Conservation (phyloP, 2,888 invertebrate genomes). For the Tetheella fluctuosa region DNA sequence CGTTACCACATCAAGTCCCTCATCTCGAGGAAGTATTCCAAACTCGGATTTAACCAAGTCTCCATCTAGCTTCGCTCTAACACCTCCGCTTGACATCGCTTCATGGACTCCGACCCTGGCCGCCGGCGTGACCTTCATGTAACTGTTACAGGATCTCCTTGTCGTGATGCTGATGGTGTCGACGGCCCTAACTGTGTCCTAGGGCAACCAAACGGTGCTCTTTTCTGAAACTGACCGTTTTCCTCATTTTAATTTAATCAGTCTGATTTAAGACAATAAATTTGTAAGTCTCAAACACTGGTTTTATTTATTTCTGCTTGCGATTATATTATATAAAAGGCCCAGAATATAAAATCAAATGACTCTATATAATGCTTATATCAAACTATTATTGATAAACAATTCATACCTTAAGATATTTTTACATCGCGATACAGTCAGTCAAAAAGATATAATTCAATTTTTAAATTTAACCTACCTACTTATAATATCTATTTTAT, state of each 20-base stretch:
- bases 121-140: slow-evolving; percentile 75
- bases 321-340: slow-evolving; percentile 36
- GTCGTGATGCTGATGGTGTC: slow-evolving; percentile 57
- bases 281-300: slow-evolving; percentile 56
- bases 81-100: slow-evolving; percentile 75
- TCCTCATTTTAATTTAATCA: slow-evolving; percentile 65
- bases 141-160: slow-evolving; percentile 81
- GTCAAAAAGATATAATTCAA: too few species aligned
- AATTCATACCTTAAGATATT: too few species aligned
- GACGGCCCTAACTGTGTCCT: slow-evolving; percentile 33
- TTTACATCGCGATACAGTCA: too few species aligned
- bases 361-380: too few species aligned
- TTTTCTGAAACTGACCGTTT: slow-evolving; percentile 74
- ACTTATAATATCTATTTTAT: neutral
- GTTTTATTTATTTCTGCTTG: slow-evolving; percentile 64
- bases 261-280: slow-evolving; percentile 78
- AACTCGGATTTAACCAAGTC: slow-evolving; percentile 78
- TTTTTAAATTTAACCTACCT: too few species aligned
- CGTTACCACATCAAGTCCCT: slow-evolving; percentile 90
- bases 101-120: slow-evolving; percentile 56
- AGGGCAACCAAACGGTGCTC: slow-evolving; percentile 38
- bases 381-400: too few species aligned
- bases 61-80: slow-evolving; percentile 81
- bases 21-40: slow-evolving; percentile 89
- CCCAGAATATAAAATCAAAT: too few species aligned